Percentiles rank a stretch among this genome's conserved stretches.
Evolutionary conservation across 2,113 vertebrate genomes (phyloP).

Genomic region (Aix galericulata): DNA sequence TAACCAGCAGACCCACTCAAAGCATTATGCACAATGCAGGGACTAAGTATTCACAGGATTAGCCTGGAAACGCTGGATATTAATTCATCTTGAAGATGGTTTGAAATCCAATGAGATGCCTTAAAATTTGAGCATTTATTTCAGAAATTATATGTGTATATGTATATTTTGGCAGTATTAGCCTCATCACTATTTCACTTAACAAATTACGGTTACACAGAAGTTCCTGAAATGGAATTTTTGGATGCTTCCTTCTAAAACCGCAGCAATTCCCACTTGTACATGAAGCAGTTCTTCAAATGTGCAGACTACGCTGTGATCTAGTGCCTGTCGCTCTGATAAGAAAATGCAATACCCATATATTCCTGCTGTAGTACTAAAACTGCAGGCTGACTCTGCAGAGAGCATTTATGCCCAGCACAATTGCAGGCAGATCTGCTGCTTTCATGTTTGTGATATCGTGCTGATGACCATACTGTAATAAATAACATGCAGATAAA

Average conservation of each 20-base stretch:
- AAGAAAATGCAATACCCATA: neutral
- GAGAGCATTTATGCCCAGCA: neutral
- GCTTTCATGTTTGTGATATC: neutral
- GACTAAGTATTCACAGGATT: neutral
- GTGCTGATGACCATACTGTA: neutral
- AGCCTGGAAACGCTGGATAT: neutral
- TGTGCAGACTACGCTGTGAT: neutral
- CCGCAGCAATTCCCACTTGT: neutral
- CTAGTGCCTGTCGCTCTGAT: neutral
- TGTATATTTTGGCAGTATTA: neutral
- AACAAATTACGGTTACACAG: neutral
- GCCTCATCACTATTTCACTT: neutral
- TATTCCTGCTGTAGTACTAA: neutral
- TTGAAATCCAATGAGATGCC: neutral
- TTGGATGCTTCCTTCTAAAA: neutral
- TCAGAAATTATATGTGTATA: neutral
- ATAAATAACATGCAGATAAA: constrained; percentile 4
- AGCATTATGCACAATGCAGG: neutral
- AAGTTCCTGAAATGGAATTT: neutral
- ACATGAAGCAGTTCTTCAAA: neutral
- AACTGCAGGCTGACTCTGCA: neutral
- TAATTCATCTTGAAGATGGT: neutral
- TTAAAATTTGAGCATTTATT: neutral
- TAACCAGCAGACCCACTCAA: neutral
- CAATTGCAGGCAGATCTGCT: neutral